Percentiles rank a stretch among this genome's conserved stretches.
Evolutionary conservation across 2,888 invertebrate genomes (phyloP).

Genomic region (Tetranychus truncatus): DNA sequence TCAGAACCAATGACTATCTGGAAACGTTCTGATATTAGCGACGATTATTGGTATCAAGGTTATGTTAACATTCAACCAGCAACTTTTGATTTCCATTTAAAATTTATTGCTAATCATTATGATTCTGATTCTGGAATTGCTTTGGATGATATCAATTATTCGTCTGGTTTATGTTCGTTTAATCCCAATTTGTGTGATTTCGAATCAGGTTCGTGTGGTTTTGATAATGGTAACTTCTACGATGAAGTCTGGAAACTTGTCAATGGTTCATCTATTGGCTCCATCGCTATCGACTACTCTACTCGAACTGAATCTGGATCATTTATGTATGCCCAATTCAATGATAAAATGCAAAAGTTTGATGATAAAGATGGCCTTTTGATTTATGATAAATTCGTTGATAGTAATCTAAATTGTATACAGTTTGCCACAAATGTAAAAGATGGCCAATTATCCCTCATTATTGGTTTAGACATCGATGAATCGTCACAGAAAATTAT

Average conservation of each 20-base stretch:
- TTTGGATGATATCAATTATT: conserved; percentile 2
- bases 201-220: background rate
- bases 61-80: background rate
- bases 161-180: background rate
- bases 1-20: background rate
- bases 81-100: background rate
- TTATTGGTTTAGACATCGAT: background rate
- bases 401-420: background rate
- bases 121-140: background rate
- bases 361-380: background rate
- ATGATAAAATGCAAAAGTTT: background rate
- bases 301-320: background rate
- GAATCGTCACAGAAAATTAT: background rate
- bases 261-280: background rate
- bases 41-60: background rate
- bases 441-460: background rate
- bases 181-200: background rate
- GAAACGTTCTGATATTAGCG: background rate
- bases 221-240: background rate
- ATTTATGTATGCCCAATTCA: background rate
- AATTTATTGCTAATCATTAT: background rate
- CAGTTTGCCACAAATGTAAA: background rate
- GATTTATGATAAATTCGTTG: background rate
- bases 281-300: background rate
- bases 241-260: background rate